Conservation (phyloP, 2,888 invertebrate species). For the Steinernema carpocapsae region DNA sequence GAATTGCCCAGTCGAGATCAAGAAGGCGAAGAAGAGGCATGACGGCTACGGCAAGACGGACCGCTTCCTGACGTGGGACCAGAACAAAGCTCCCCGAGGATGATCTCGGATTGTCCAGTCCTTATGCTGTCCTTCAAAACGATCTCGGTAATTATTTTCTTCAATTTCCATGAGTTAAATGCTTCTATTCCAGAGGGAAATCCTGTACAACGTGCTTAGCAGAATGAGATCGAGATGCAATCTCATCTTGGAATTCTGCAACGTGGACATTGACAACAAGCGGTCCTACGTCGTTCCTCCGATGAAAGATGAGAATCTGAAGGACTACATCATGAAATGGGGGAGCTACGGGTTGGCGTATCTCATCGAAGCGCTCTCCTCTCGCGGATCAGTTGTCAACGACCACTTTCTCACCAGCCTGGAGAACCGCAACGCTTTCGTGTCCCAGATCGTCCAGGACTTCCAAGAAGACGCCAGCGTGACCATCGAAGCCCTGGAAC, state of each 20-base stretch:
- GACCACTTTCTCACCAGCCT: constrained; percentile 44
- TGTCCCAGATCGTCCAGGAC: constrained; percentile 35
- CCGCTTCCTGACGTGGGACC: constrained; percentile 12
- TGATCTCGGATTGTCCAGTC: constrained; percentile 12
- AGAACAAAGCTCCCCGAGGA: not conserved
- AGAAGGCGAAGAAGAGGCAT: constrained; percentile 4
- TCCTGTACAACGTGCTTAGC: constrained; percentile 21
- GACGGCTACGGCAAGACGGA: not conserved
- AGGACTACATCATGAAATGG: not conserved
- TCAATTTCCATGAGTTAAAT: not conserved
- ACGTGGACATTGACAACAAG: not conserved
- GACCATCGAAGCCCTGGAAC: constrained; percentile 47
- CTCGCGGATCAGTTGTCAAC: constrained; percentile 45
- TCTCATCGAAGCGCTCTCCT: constrained; percentile 47
- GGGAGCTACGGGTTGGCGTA: constrained; percentile 36
- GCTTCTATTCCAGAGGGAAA: not conserved
- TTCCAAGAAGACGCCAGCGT: constrained; percentile 40
- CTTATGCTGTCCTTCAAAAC: not conserved
- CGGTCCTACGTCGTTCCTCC: not conserved
- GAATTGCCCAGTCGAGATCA: constrained; percentile 20
- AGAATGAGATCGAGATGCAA: not conserved
- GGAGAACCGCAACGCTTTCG: constrained; percentile 38
- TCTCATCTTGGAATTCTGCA: constrained; percentile 20
- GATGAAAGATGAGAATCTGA: not conserved
- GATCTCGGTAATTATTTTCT: not conserved